Evolutionary conservation across 2,113 vertebrate species (phyloP).

Genomic region (Promerops cafer): DNA sequence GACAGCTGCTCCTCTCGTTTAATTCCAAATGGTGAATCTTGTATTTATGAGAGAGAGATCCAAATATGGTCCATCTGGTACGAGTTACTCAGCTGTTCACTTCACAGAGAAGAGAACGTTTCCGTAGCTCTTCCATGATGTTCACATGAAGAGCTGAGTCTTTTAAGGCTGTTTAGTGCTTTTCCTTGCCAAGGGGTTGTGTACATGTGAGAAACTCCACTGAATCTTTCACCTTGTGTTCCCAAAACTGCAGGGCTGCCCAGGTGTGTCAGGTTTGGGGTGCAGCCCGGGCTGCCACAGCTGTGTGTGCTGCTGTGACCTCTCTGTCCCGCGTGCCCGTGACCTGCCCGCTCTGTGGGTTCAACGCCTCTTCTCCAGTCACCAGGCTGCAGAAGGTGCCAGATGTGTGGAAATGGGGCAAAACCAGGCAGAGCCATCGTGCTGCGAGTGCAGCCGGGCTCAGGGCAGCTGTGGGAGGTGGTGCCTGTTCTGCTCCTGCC

Average conservation of each 20-base stretch:
- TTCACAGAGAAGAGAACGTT: neutral
- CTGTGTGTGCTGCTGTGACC: accelerated
- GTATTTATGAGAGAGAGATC: neutral
- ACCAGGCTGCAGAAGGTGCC: accelerated
- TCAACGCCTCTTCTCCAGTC: accelerated
- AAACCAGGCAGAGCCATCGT: accelerated
- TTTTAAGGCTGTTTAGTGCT: neutral
- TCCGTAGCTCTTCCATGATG: neutral
- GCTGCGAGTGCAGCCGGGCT: accelerated
- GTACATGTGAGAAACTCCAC: neutral
- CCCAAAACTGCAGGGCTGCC: accelerated
- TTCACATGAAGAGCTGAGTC: neutral
- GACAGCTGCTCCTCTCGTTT: neutral
- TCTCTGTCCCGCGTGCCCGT: accelerated
- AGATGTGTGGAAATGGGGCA: accelerated
- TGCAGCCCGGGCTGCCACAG: accelerated
- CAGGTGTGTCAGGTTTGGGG: accelerated
- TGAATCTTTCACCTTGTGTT: accelerated
- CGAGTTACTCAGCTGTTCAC: slow-evolving; percentile 36
- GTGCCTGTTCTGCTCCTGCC: neutral
- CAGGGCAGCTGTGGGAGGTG: neutral
- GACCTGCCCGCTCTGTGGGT: accelerated
- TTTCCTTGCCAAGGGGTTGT: neutral
- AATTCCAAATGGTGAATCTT: neutral
- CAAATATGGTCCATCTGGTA: slow-evolving; percentile 16